phyloP scores from a whole-genome alignment of 2,797 vertebrate species.

The Muscicapa striata region DNA sequence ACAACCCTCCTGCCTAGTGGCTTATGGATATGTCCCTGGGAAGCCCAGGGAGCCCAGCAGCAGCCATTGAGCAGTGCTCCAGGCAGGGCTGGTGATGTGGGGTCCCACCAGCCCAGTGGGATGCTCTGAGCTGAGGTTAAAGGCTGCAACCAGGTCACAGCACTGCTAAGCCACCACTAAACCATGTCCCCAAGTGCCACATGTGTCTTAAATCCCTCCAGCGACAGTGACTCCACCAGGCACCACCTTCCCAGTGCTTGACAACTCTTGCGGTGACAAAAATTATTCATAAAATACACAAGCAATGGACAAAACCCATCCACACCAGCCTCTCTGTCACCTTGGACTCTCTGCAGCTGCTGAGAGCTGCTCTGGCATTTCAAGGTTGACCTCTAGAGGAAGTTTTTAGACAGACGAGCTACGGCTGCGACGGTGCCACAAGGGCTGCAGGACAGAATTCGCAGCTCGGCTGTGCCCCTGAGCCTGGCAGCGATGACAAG shows the following conservation, averaged over 20 bases:
- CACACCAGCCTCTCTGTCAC: neutral
- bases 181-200: neutral
- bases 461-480: neutral
- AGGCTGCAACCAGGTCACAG: neutral
- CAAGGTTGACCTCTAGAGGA: conserved; percentile 51
- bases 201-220: neutral
- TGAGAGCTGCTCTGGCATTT: neutral
- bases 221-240: neutral
- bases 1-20: neutral
- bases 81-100: neutral
- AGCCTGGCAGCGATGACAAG: fast-evolving
- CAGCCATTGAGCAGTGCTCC: neutral
- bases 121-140: neutral
- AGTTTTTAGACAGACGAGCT: neutral
- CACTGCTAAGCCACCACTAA: neutral
- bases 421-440: neutral
- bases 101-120: neutral
- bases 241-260: neutral
- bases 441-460: fast-evolving
- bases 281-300: neutral
- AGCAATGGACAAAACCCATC: neutral
- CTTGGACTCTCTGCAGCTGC: neutral
- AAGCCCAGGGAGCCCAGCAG: neutral
- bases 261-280: neutral
- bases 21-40: neutral